Percentiles rank a stretch among this genome's conserved stretches.
Conservation (phyloP, 1,140 invertebrate genomes). For the silkworm (Bombyx mori) region ASM3026992v2 NC_085131.1:8972001-8972500, state of each 20-base stretch:
- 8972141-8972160: slow-evolving; percentile 6
- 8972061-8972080: no score
- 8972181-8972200: background rate
- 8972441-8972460: slow-evolving; percentile 67
- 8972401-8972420: slow-evolving; percentile 66
- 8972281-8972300: background rate
- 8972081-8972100: no score
- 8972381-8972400: slow-evolving; percentile 62
- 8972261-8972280: background rate
- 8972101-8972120: no score
- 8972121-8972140: no score
- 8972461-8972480: slow-evolving; percentile 65
- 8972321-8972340: background rate
- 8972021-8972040: slow-evolving; percentile 20
- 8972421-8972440: slow-evolving; percentile 59
- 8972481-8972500: slow-evolving; percentile 54
- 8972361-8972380: slow-evolving; percentile 65
- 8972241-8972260: no score
- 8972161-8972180: slow-evolving; percentile 17
- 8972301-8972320: background rate
- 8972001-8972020: slow-evolving; percentile 59
- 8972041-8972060: no score
- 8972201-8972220: background rate
- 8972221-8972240: no score
- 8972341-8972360: slow-evolving; percentile 1